Evolutionary conservation across 1,140 invertebrate genomes (phyloP).

Genomic region (Drosophila dunni): DNA sequence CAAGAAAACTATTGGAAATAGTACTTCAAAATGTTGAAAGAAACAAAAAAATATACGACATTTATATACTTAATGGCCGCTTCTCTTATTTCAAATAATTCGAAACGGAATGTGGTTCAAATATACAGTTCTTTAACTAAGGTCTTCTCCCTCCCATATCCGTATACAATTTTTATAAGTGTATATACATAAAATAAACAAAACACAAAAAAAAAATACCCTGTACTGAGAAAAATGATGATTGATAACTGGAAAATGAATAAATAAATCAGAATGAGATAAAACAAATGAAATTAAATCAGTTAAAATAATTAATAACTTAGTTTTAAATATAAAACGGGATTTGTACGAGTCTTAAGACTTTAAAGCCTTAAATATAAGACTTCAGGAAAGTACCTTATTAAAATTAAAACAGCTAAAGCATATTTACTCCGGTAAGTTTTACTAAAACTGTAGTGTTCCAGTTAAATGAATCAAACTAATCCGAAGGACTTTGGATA

Average conservation of each 20-base stretch:
- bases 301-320: too few relatives aligned
- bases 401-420: neutral
- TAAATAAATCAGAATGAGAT: conserved; percentile 2
- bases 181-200: conserved; percentile 5
- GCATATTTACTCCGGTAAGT: too few relatives aligned
- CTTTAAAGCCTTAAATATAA: neutral
- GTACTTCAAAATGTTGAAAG: conserved; percentile 52
- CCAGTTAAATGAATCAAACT: too few relatives aligned
- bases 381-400: neutral
- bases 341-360: neutral
- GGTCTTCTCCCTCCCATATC: neutral
- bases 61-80: conserved; percentile 28
- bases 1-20: conserved; percentile 70
- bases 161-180: conserved; percentile 7
- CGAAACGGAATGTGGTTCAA: conserved; percentile 3
- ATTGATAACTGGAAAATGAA: conserved; percentile 21
- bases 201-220: conserved; percentile 16
- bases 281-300: neutral
- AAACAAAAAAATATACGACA: conserved; percentile 55
- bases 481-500: neutral
- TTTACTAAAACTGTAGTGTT: too few relatives aligned
- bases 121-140: neutral
- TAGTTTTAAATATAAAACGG: neutral
- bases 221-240: conserved; percentile 15
- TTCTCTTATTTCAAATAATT: conserved; percentile 15